Conservation (phyloP, 2,888 invertebrate genomes). For the Piscicola geometra region DNA sequence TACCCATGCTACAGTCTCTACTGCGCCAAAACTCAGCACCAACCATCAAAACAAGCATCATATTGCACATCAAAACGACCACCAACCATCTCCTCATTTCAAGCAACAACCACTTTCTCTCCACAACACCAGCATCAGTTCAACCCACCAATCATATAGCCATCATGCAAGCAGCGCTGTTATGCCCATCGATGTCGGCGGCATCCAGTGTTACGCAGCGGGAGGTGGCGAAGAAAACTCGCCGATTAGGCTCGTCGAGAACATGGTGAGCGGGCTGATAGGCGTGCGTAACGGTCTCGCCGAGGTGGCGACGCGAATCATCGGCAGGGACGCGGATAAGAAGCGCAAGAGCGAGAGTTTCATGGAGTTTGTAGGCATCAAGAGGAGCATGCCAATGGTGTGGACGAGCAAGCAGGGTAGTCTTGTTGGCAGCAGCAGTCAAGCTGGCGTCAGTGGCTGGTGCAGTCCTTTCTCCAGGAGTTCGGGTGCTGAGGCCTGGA, state of each 20-base stretch:
- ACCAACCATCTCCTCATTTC: neutral
- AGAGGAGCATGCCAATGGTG: neutral
- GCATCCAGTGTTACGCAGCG: neutral
- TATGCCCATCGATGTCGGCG: neutral
- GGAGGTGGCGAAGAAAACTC: slow-evolving; percentile 36
- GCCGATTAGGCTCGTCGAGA: slow-evolving; percentile 45
- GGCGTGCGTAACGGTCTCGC: slow-evolving; percentile 42
- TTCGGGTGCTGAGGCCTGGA: no score
- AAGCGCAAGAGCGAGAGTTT: slow-evolving; percentile 6
- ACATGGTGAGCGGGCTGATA: slow-evolving; percentile 44
- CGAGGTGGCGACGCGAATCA: slow-evolving; percentile 38
- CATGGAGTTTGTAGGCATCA: slow-evolving; percentile 3
- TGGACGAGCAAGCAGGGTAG: no score
- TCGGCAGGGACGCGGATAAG: slow-evolving; percentile 15
- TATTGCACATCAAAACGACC: neutral
- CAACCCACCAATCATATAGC: neutral
- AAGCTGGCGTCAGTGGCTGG: no score
- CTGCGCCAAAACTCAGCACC: no score
- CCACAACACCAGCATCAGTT: neutral
- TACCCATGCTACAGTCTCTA: no score
- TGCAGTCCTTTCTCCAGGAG: no score
- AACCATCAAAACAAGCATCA: neutral
- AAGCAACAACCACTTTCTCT: neutral
- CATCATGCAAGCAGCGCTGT: neutral
- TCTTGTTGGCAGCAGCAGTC: no score